Base-by-base conservation (phyloP, 2,888 invertebrate genomes). In the Aporophyla lueneburgensis region DNA sequence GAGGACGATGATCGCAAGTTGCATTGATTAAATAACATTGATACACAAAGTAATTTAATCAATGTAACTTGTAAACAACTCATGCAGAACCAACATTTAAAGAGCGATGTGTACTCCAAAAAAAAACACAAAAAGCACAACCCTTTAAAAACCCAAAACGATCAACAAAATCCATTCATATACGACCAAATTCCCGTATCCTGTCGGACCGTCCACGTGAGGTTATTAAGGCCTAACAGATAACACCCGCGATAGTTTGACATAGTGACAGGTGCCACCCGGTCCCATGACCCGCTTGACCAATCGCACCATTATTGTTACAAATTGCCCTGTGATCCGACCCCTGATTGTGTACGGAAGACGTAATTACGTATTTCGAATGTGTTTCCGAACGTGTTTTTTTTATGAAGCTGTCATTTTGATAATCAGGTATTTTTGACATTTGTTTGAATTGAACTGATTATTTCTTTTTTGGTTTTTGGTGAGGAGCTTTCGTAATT, bases 201-300 rank as follows among this genome's bases (percentile, higher is more conserved):
- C 88, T 83, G 86, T 81, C 78, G 70, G 73, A 74, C 76, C 86
- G 88, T 84, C 89, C 91, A 88, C 86, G 83, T 87, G 89, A 87
- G 88, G 89, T 92, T 92, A 92, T 93, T 93, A 93, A 91, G 91
- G 90, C 89, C 89, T 79, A 74, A 89, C 87, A 89, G 93, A 92
- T 93, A 92, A 92, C 89, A 87, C 78, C 81, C 72, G 84, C 88
- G 93, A 93, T 93, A 91, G 86, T 91, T 89, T 91, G 93, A 93
- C 93, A 93, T 86, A 91, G 92, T 92, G 94, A 94, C 94, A 94
- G 94, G 93, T 94, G 94, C 87, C 80, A 86, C 67, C 76, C 87
- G 91, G 91, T 95, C 95, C 94, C 94, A 93, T 93, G 92, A 92
- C 92, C 93, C 91, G 90, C 77, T 89, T 92, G 93, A 92, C 93